Evolutionary conservation across 2,888 invertebrate genomes (phyloP).

Genomic region (Lasioglossum marginatum): DNA sequence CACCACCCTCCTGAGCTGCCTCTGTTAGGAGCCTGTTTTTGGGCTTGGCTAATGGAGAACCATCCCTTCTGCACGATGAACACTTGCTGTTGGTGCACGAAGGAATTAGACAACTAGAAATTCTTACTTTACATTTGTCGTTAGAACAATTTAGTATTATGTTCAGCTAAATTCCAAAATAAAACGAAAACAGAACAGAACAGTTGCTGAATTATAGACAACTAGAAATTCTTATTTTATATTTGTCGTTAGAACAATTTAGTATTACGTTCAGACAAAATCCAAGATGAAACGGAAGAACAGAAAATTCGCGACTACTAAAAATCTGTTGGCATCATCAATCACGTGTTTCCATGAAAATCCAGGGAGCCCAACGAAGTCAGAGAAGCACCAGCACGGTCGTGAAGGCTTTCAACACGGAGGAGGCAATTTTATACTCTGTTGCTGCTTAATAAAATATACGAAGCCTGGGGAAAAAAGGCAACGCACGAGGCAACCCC

Average conservation of each 20-base stretch:
- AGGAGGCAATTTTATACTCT: background rate
- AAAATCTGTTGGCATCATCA: background rate
- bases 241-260: too few species aligned
- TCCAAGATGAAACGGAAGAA: background rate
- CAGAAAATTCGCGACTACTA: background rate
- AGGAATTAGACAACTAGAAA: too few species aligned
- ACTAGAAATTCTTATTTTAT: too few species aligned
- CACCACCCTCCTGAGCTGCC: background rate
- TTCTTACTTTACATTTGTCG: too few species aligned
- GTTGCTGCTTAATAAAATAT: constrained; percentile 50
- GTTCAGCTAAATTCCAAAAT: too few species aligned
- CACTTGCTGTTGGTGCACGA: background rate
- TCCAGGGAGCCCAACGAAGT: background rate
- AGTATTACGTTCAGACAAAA: too few species aligned
- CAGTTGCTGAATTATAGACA: too few species aligned
- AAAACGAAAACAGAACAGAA: too few species aligned
- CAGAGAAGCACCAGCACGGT: background rate
- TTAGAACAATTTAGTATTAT: too few species aligned
- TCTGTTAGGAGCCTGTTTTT: background rate
- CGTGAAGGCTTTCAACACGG: too few species aligned
- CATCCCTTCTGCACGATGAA: background rate
- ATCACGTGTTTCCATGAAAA: background rate
- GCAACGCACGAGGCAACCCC: constrained; percentile 18
- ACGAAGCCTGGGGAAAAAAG: constrained; percentile 22
- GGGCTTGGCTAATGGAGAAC: background rate